A percentile compares a stretch with the other conserved stretches of the same genome.
These are phyloP conservation scores for Gopherus flavomarginatus DNA, from an alignment of 2,113 vertebrate genomes.

Conservation along the genomic window DNA sequence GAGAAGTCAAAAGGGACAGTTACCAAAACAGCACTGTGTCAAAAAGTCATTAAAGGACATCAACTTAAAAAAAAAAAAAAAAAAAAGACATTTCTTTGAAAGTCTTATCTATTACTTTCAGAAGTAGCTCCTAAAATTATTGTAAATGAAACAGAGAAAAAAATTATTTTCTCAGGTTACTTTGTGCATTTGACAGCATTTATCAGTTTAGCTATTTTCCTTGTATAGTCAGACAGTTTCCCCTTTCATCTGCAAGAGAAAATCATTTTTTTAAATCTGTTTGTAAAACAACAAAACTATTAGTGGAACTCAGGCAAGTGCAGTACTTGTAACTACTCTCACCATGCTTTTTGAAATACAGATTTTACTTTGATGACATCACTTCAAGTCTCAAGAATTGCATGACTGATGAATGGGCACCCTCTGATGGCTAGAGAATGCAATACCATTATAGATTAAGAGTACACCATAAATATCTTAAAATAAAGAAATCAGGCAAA, in stretches of 20 bases:
- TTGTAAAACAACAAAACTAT: background rate
- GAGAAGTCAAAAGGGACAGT: no score
- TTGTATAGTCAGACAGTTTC: background rate
- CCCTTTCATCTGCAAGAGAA: background rate
- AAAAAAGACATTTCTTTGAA: background rate
- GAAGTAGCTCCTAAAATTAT: background rate
- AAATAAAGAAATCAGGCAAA: background rate
- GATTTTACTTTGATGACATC: background rate
- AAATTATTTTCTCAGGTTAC: background rate
- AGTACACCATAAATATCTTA: constrained; percentile 1
- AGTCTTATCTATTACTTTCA: background rate
- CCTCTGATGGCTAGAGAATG: accelerated
- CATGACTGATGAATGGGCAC: background rate
- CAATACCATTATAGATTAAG: background rate
- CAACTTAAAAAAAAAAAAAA: background rate
- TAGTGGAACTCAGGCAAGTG: background rate
- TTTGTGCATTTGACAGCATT: background rate
- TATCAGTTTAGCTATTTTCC: background rate
- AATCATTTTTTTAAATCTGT: background rate
- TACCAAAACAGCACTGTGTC: no score
- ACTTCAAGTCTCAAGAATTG: accelerated
- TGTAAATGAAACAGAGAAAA: background rate
- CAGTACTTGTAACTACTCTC: background rate
- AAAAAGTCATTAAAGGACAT: background rate
- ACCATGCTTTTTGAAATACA: background rate